A percentile compares a stretch with the other conserved stretches of the same genome.
Conservation (phyloP, 2,113 vertebrate species). For the Petaurus breviceps region DNA sequence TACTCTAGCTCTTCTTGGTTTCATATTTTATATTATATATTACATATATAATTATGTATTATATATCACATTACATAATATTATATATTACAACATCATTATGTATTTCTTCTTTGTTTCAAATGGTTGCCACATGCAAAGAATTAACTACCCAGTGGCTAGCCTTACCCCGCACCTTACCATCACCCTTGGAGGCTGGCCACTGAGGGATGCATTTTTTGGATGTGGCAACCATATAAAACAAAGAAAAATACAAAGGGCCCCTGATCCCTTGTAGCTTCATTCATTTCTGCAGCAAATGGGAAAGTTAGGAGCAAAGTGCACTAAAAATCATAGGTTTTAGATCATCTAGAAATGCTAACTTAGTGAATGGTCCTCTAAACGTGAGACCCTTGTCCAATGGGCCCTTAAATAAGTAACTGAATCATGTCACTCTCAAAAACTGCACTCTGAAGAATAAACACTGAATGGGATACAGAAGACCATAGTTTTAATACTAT, state of each 20-base stretch:
- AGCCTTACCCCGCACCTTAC: not conserved
- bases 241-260: not conserved
- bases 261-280: too few relatives aligned
- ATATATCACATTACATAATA: not conserved
- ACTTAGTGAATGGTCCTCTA: not conserved
- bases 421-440: not conserved
- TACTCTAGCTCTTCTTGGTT: not conserved
- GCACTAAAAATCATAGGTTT: not conserved
- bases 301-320: not conserved
- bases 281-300: not conserved
- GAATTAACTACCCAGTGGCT: not conserved
- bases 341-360: not conserved
- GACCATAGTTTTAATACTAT: slow-evolving; percentile 22
- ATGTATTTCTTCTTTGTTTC: not conserved
- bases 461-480: not conserved
- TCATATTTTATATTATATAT: not conserved
- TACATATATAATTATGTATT: not conserved
- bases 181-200: not conserved
- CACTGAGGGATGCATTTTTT: not conserved
- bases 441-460: not conserved
- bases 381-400: not conserved
- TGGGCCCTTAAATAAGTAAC: not conserved
- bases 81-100: not conserved
- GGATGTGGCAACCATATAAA: not conserved
- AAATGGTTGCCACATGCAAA: not conserved